Percentiles rank a stretch among this genome's conserved stretches.
phyloP scores from a whole-genome alignment of 1,140 invertebrate genomes.

The Nilaparvata lugens region DNA sequence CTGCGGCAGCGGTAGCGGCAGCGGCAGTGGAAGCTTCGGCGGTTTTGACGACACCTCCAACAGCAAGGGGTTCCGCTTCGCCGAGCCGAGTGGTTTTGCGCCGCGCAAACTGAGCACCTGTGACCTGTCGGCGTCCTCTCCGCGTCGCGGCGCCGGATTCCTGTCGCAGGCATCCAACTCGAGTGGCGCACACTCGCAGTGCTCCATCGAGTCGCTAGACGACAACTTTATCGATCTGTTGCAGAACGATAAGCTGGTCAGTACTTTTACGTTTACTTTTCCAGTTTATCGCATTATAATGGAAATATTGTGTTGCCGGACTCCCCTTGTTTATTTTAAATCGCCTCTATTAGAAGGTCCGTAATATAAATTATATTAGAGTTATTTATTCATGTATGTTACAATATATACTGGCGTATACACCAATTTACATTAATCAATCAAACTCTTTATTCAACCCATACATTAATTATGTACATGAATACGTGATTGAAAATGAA shows the following conservation, averaged over 20 bases:
- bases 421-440: too few species aligned
- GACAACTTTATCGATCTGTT: slow-evolving; percentile 60
- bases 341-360: too few species aligned
- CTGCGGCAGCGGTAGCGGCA: slow-evolving; percentile 42
- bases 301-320: too few species aligned
- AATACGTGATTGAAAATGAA: too few species aligned
- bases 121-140: slow-evolving; percentile 32
- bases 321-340: too few species aligned
- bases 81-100: slow-evolving; percentile 41
- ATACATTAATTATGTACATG: too few species aligned
- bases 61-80: slow-evolving; percentile 34
- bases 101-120: slow-evolving; percentile 39
- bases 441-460: too few species aligned
- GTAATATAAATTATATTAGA: too few species aligned
- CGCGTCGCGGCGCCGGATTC: too few species aligned
- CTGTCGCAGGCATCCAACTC: slow-evolving; percentile 14
- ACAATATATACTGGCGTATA: too few species aligned
- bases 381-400: too few species aligned
- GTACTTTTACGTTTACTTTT: slow-evolving; percentile 37
- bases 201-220: slow-evolving; percentile 48
- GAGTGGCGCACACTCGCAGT: slow-evolving; percentile 35
- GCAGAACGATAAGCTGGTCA: slow-evolving; percentile 6
- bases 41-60: slow-evolving; percentile 45
- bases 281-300: slow-evolving; percentile 37
- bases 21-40: slow-evolving; percentile 31